These are phyloP conservation scores for Xyrichtys novacula DNA, from an alignment of 2,797 vertebrate genomes.

Conservation along the genomic window DNA sequence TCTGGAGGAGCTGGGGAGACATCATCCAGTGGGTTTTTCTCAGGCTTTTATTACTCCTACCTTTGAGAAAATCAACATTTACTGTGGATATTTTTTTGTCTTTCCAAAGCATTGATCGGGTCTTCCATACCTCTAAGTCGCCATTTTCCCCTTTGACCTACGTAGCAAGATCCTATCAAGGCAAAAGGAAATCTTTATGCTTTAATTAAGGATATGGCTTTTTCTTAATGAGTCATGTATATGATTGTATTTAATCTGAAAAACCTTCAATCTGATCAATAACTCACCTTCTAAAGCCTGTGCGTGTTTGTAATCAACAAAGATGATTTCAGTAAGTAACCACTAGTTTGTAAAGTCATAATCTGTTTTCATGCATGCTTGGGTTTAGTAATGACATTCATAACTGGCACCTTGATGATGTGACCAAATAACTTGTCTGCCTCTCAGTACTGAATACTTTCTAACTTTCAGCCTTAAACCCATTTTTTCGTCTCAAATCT, in stretches of 20 bases:
- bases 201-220: constrained; percentile 31
- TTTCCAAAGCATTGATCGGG: constrained; percentile 11
- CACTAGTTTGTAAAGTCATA: constrained; percentile 12
- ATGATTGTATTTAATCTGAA: constrained; percentile 8
- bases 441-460: no score
- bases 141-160: constrained; percentile 5
- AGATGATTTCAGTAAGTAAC: constrained; percentile 11
- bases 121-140: constrained; percentile 4
- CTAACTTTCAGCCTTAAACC: no score
- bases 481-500: no score
- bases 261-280: constrained; percentile 12
- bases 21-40: constrained; percentile 12
- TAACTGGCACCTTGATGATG: neutral
- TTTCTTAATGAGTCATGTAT: constrained; percentile 14
- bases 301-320: neutral
- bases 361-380: constrained; percentile 6
- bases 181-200: neutral
- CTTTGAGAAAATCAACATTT: neutral
- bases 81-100: neutral
- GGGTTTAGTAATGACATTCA: constrained; percentile 3
- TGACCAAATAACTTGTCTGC: neutral
- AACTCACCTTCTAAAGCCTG: neutral
- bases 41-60: neutral
- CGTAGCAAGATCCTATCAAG: neutral
- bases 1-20: neutral